These are phyloP conservation scores for Illadopsis cleaveri DNA, from an alignment of 2,113 vertebrate species.

Conservation along the genomic window DNA sequence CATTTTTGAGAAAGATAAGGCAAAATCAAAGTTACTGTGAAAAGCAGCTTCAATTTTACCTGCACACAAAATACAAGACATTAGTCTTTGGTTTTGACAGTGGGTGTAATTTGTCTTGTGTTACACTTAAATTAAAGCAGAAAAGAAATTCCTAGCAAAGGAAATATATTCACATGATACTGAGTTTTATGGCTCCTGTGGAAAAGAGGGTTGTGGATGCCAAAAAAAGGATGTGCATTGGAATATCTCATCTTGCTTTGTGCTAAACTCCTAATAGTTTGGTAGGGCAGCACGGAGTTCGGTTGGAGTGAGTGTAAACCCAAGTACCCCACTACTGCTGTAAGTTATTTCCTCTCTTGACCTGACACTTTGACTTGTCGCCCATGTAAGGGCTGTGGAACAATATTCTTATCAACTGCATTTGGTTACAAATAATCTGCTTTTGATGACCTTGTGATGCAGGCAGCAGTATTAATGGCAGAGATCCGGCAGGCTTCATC, in stretches of 20 bases:
- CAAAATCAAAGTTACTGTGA: neutral
- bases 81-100: neutral
- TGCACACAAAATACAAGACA: neutral
- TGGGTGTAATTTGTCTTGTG: neutral
- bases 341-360: neutral
- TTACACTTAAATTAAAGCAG: neutral
- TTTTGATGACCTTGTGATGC: neutral
- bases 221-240: neutral
- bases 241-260: neutral
- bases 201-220: neutral
- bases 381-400: neutral
- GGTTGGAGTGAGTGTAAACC: neutral
- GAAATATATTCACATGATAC: neutral
- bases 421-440: neutral
- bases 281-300: neutral
- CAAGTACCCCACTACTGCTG: accelerated
- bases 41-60: neutral
- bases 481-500: neutral
- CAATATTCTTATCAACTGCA: neutral
- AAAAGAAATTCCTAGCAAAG: neutral
- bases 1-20: neutral
- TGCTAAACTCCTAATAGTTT: neutral
- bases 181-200: neutral
- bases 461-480: neutral
- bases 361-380: neutral